Conservation (phyloP, 1,140 invertebrate species). For the Heliconius himera region DNA sequence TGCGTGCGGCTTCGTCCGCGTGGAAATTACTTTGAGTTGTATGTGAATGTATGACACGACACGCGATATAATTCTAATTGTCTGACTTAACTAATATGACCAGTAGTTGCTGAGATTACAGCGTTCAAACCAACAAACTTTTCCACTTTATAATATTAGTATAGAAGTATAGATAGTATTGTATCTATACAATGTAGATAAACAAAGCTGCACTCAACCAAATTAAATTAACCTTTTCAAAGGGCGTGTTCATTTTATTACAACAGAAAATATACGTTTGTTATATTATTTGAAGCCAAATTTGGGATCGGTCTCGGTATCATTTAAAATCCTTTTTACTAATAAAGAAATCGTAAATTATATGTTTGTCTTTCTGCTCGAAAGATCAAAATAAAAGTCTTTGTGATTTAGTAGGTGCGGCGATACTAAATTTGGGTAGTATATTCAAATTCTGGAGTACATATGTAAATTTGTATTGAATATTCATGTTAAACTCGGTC, state of each 20-base stretch:
- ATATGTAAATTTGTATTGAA: constrained; percentile 7
- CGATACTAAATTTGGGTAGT: background rate
- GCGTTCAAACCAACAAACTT: too few relatives aligned
- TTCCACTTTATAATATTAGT: too few relatives aligned
- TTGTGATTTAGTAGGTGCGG: background rate
- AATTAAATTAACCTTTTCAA: constrained; percentile 41
- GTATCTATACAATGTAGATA: constrained; percentile 21
- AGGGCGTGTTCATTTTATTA: constrained; percentile 31
- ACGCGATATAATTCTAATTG: too few relatives aligned
- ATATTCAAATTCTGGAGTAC: background rate
- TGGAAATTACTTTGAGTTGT: too few relatives aligned
- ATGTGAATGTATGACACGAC: too few relatives aligned
- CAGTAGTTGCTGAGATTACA: too few relatives aligned
- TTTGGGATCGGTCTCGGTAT: background rate
- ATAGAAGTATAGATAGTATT: too few relatives aligned
- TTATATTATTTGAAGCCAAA: background rate
- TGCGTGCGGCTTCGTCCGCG: too few relatives aligned
- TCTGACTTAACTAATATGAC: too few relatives aligned
- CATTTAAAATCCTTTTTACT: background rate
- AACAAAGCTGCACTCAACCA: constrained; percentile 27
- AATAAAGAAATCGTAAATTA: constrained; percentile 2
- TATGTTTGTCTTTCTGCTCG: background rate
- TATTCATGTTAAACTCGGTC: background rate
- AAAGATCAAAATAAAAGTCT: background rate
- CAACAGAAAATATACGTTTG: background rate